Base-by-base conservation (phyloP, 1,140 invertebrate genomes). In the Neodiprion lecontei region DNA sequence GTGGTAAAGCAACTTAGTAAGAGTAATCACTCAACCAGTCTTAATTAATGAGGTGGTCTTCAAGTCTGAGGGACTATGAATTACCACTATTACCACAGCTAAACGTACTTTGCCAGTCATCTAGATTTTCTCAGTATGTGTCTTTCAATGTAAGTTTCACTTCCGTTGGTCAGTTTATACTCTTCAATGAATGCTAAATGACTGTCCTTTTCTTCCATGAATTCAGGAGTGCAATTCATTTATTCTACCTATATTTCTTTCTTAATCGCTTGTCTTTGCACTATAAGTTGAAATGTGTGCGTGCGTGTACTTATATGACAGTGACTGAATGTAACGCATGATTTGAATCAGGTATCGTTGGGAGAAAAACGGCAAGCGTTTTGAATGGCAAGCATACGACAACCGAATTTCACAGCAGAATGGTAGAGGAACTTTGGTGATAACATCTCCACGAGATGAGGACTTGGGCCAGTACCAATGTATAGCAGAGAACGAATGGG, bases 391-490 rank as follows among this genome's bases (percentile, higher is more conserved):
- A 83, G 92, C 95, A 1, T 98, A 98, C 85, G 96, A 98, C 83
- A 94, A 97, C 79, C 92, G 98, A 77, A 98, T 99, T 84, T 95
- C 94, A 1, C 96, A 97, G 84, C 96, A 98, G 79, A 94, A 96
- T 0, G 96, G 96, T 1, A 90, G 96, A 78, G 97, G 97, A 73
- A 98, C 97, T 0, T 88, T 99, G 11, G 95, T 98, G 7, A 95
- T 99, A 72, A 94, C 95, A 53, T 91, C 91, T 77, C 97, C 97
- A 0, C 90, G 93, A 72, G 94, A 98, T 80, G 97, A 98, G 83
- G 98, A 99, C 88, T 90, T 98, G 48, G 97, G 97, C 48, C 95
- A 98, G 79, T 99, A 99, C 88, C 98, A 99, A 85, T 99, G 98
- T 89, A 97, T 98, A 86, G 98, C 98, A 0, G 91, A 93, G 80